Evolutionary conservation across 1,140 invertebrate genomes (phyloP).

Genomic region (Phocides pigmalion): DNA sequence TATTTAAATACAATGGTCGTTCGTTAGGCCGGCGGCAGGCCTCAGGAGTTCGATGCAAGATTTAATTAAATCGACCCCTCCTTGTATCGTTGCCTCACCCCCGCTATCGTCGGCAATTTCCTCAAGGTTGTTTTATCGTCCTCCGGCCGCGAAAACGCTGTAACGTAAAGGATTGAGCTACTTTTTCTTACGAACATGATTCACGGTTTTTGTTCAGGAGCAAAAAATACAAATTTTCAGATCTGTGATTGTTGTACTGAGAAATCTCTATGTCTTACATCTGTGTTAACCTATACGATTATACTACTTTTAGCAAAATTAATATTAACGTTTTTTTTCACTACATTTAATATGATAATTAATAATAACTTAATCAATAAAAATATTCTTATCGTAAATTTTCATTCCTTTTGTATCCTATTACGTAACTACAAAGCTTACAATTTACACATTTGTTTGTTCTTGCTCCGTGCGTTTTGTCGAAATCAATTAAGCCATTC

Average conservation of each 20-base stretch:
- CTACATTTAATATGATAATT: too few relatives aligned
- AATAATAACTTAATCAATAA: too few relatives aligned
- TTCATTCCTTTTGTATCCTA: too few relatives aligned
- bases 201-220: slow-evolving; percentile 1
- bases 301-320: too few relatives aligned
- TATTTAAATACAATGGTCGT: slow-evolving; percentile 81
- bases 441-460: too few relatives aligned
- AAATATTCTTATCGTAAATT: too few relatives aligned
- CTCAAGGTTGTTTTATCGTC: slow-evolving; percentile 86
- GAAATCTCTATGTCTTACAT: too few relatives aligned
- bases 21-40: slow-evolving; percentile 75
- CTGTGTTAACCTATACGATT: too few relatives aligned
- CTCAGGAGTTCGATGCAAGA: slow-evolving; percentile 81
- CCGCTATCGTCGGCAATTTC: slow-evolving; percentile 74
- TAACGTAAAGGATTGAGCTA: slow-evolving; percentile 69
- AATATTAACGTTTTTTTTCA: too few relatives aligned
- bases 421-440: too few relatives aligned
- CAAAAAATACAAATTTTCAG: slow-evolving; percentile 1
- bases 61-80: slow-evolving; percentile 76
- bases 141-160: slow-evolving; percentile 65
- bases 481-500: too few relatives aligned
- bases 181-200: slow-evolving; percentile 44
- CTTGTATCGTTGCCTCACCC: slow-evolving; percentile 42
- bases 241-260: neutral
- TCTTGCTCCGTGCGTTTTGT: too few relatives aligned